phyloP scores from a whole-genome alignment of 2,797 vertebrate genomes.

The Danio choprae region DNA sequence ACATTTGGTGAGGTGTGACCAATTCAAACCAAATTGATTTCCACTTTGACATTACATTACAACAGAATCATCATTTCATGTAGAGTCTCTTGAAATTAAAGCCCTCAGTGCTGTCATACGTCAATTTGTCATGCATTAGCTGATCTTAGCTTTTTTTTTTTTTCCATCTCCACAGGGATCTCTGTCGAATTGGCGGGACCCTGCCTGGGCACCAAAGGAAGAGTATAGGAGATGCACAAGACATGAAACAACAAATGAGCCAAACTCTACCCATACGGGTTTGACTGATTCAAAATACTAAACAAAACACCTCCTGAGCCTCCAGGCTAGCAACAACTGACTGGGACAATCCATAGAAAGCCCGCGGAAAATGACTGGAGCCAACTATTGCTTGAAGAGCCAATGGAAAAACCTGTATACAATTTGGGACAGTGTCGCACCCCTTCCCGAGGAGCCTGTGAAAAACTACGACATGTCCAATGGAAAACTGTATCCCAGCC shows the following conservation, averaged over 20 bases:
- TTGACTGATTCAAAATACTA: conserved; percentile 73
- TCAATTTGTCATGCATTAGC: neutral
- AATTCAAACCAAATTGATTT: neutral
- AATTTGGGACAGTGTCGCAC: conserved; percentile 52
- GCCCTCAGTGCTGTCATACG: neutral
- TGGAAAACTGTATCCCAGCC: conserved; percentile 35
- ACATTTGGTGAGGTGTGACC: neutral
- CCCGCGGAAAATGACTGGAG: conserved; percentile 36
- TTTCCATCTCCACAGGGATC: conserved; percentile 81
- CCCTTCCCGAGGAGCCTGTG: conserved; percentile 58
- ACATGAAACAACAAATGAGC: conserved; percentile 96
- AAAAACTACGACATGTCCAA: conserved; percentile 53
- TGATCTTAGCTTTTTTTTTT: conserved; percentile 10
- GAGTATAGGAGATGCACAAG: conserved; percentile 93
- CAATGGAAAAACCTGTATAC: conserved; percentile 52
- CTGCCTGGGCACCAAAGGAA: conserved; percentile 98
- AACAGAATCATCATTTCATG: neutral
- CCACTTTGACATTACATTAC: neutral
- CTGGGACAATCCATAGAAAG: conserved; percentile 52
- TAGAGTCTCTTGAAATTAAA: neutral
- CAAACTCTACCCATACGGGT: conserved; percentile 97
- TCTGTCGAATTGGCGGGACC: conserved; percentile 94
- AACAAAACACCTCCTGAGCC: conserved; percentile 59
- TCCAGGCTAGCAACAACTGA: conserved; percentile 39
- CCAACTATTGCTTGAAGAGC: conserved; percentile 45